Evolutionary conservation across 35 echinoderm and acorn worm genomes (phyloP).

Genomic region (Amphiura filiformis): DNA sequence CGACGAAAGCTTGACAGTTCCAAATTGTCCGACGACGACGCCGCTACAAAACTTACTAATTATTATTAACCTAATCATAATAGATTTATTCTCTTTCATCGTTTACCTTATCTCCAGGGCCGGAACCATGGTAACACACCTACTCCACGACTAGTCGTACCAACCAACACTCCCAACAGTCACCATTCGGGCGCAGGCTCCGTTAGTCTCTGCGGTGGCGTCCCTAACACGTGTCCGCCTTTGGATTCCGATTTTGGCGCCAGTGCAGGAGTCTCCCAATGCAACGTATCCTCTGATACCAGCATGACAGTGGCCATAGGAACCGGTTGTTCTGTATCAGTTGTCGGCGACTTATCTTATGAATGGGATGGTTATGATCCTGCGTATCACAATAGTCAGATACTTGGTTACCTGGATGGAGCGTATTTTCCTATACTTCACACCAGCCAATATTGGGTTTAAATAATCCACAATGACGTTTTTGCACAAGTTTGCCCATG

Average conservation of each 20-base stretch:
- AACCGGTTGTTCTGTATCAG: constrained; percentile 28
- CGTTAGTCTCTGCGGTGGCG: not conserved
- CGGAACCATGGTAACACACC: constrained; percentile 1
- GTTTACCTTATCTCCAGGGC: not conserved
- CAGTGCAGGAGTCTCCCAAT: constrained; percentile 79
- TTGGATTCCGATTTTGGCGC: constrained; percentile 76
- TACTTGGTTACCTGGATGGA: constrained; percentile 66
- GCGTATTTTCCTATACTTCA: constrained; percentile 74
- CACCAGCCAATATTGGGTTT: constrained; percentile 85
- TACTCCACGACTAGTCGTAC: constrained; percentile 72
- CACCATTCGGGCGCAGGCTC: constrained; percentile 28
- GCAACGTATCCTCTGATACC: constrained; percentile 79
- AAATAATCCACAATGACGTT: no score
- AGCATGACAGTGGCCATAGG: constrained; percentile 49
- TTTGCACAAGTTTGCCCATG: no score
- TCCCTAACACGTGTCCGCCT: constrained; percentile 9
- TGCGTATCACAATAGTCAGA: constrained; percentile 36
- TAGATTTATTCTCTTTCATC: no score
- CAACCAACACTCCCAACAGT: constrained; percentile 76
- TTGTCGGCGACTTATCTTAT: constrained; percentile 45
- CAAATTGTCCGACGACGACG: no score
- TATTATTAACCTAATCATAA: no score
- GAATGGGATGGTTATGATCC: constrained; percentile 94
- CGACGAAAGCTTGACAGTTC: no score
- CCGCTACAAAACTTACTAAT: no score